Base-by-base conservation (phyloP, 2,797 vertebrate genomes). In the Pogoniulus pusillus region DNA sequence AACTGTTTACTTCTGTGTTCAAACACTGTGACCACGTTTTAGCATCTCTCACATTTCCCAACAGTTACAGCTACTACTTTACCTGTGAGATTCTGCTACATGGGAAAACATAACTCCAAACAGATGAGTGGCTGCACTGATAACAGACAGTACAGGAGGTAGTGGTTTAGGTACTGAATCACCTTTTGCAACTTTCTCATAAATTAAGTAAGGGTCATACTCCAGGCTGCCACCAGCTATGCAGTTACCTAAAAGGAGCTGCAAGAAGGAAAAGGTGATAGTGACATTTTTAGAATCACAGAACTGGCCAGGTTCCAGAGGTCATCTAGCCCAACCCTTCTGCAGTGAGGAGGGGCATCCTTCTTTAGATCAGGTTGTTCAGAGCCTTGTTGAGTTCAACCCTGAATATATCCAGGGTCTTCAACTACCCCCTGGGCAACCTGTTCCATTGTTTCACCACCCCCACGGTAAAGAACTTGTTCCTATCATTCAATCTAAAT, bases 31-130 rank as follows among this genome's bases (percentile, higher is more conserved):
- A 84, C 5, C 17, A 60, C 24, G 23, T 75, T 51, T 62, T 4
- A 74, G n/a, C 9, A 64, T 18, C 7, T 69, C 76, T 53, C 62
- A 45, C 78, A 77, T 29, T 82, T 13, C 82, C 53, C 34, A 71
- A 4, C 16, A 89, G 30, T 35, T 81, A n/a, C 17, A 82, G 32
- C 59, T 47, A 68, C 43, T 70, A 77, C 43, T 75, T 94, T 97
- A 99, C 99, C 98, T 99, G 91, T 98, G 98, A 76, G 98, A 96
- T 45, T 98, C 96, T 90, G 97, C 97, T 93, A 98, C 92, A 93
- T 98, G 97, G 34, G 98, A 97, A 95, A 98, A 98, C 30, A 98
- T 92, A 30, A 97, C 96, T 75, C 98, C 99, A 86, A 99, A 99
- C 30, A 99, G 98, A 32, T 89, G 96, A 71, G 97, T 93, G 43